Evolutionary conservation across 2,113 vertebrate genomes (phyloP).

Genomic region (Psettodes erumei): DNA sequence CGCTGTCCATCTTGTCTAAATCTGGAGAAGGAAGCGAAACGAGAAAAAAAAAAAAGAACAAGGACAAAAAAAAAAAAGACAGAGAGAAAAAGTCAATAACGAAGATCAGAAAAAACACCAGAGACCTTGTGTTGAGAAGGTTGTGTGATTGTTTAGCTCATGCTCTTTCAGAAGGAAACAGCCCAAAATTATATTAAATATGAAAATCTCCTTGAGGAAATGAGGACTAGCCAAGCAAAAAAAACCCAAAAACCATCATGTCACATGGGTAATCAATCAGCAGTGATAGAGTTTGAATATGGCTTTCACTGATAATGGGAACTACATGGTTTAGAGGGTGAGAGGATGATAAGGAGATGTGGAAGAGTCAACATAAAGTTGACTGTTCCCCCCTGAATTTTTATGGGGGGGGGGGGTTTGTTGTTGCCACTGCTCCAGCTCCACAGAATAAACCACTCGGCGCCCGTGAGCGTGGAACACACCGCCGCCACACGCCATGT

Average conservation of each 20-base stretch:
- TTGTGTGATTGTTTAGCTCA: not conserved
- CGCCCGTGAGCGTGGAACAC: not conserved
- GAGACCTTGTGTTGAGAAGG: not conserved
- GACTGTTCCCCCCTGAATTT: not conserved
- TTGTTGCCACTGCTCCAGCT: not conserved
- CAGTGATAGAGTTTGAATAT: not conserved
- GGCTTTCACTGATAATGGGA: not conserved
- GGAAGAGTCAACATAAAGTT: not conserved
- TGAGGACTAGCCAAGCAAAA: not conserved
- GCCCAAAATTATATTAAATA: not conserved
- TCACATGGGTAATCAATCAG: not conserved
- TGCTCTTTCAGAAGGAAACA: not conserved
- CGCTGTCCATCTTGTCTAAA: slow-evolving; percentile 94
- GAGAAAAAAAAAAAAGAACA: not conserved
- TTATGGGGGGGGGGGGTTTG: no score
- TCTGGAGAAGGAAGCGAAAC: slow-evolving; percentile 78
- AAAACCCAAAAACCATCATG: not conserved
- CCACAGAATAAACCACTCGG: not conserved
- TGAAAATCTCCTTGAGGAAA: not conserved
- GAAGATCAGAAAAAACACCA: not conserved
- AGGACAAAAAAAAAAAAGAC: not conserved
- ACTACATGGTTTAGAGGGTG: not conserved
- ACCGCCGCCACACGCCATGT: slow-evolving; percentile 29
- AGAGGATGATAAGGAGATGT: not conserved
- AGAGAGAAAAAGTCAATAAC: not conserved